Evolutionary conservation across 2,888 invertebrate species (phyloP).

Genomic region (Nomada fucata): DNA sequence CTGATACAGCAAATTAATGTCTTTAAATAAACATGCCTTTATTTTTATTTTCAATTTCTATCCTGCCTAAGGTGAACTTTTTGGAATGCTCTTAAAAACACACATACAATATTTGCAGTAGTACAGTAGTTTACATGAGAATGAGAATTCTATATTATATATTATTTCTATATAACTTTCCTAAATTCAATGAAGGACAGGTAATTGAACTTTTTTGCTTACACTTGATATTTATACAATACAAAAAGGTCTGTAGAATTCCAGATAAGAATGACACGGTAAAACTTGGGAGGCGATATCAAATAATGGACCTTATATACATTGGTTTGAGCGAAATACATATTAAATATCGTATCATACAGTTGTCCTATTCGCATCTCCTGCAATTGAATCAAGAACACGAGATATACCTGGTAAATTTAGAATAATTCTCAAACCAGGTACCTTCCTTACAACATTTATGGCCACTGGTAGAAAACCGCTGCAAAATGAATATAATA

Average conservation of each 20-base stretch:
- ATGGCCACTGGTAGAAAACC: constrained; percentile 98
- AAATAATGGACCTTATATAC: constrained; percentile 73
- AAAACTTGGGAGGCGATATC: constrained; percentile 40
- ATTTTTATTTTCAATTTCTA: constrained; percentile 12
- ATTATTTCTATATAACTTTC: constrained; percentile 32
- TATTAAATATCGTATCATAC: constrained; percentile 86
- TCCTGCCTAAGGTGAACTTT: constrained; percentile 4
- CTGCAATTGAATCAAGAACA: constrained; percentile 92
- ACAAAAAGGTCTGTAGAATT: constrained; percentile 53
- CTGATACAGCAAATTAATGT: constrained; percentile 43
- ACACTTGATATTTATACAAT: constrained; percentile 47
- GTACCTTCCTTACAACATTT: constrained; percentile 97
- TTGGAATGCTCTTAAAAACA: constrained; percentile 43
- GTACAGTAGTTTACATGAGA: constrained; percentile 39
- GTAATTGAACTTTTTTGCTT: constrained; percentile 36
- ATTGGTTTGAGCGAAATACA: constrained; percentile 57
- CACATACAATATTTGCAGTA: constrained; percentile 17
- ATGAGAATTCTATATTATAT: constrained; percentile 41
- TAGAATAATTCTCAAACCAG: constrained; percentile 94
- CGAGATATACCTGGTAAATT: constrained; percentile 95
- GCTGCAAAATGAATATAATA: constrained; percentile 86
- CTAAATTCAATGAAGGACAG: constrained; percentile 27
- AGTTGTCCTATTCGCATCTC: constrained; percentile 92
- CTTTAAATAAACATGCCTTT: constrained; percentile 11
- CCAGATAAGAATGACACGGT: constrained; percentile 53